Base-by-base conservation (phyloP, 2,797 vertebrate genomes). In the Falco peregrinus region DNA sequence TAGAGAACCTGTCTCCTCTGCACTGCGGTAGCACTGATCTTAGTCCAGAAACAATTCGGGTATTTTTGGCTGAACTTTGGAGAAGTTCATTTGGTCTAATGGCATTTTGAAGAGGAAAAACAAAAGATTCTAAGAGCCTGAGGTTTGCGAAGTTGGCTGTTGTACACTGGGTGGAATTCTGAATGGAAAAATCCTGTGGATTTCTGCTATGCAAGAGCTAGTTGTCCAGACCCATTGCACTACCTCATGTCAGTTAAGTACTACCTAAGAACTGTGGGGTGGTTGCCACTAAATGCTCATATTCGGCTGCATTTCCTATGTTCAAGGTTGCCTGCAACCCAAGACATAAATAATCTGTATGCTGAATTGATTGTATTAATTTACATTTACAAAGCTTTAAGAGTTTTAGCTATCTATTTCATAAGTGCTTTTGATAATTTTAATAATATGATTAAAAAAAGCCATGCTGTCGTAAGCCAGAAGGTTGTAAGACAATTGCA, bases 81-180 rank as follows among this genome's bases (percentile, higher is more conserved):
- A 92, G 71, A 90, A 94, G 89, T 83, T 89, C 5, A 84, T 96
- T 93, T 64, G 80, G 77, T 54, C 71, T 90, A 56, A 90, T 64
- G 84, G 78, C 57, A 80, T 96, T 93, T 92, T 77, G 71, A 64
- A 90, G 78, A 87, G 91, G 91, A 86, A 96, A 96, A 96, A 84
- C 75, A 95, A 56, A 94, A 95, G 68, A 77, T 43, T 82, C 60
- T 79, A 35, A 71, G 53, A 85, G 77, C 47, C 47, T 90, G 92
- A 93, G 92, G 84, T 94, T 90, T 94, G 69, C 85, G 45, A 41
- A 83, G 25, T 77, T 95, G 94, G 86, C 95, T 69, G n/a, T n/a
- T 89, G 86, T 3, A 6, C 21, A 6, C 37, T 6, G 81, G 26
- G 64, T 91, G 84, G 94, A 96, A 95, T 89, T 80, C 64, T 80